phyloP scores from a whole-genome alignment of 2,113 vertebrate genomes.

The Emydura subglobosa region DNA sequence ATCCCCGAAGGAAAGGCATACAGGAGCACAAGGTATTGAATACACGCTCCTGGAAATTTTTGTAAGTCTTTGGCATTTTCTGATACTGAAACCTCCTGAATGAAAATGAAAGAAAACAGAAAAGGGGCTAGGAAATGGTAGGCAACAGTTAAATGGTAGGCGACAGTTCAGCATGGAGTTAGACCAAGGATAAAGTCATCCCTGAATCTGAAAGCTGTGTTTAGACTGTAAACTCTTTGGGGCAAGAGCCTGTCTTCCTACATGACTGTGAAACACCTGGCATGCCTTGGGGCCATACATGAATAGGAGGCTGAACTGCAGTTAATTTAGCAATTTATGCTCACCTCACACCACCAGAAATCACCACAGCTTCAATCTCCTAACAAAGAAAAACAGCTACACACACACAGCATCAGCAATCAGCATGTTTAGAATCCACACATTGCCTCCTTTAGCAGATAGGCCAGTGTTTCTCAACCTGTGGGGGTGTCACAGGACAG shows the following conservation, averaged over 20 bases:
- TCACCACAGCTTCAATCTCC: neutral
- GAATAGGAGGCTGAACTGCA: neutral
- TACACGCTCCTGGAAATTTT: no score
- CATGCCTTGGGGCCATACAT: neutral
- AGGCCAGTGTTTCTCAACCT: neutral
- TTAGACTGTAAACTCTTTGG: neutral
- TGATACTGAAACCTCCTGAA: no score
- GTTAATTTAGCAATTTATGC: neutral
- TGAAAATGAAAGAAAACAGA: no score
- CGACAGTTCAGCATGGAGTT: no score
- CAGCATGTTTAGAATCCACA: neutral
- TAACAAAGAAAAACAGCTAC: neutral
- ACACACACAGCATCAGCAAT: neutral
- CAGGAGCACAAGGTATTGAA: no score
- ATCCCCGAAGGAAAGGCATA: no score
- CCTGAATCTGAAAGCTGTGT: no score
- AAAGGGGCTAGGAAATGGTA: no score
- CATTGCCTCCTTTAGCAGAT: neutral
- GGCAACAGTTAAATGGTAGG: no score
- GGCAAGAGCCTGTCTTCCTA: neutral
- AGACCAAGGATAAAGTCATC: no score
- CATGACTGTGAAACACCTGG: neutral
- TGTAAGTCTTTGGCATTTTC: no score
- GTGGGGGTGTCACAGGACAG: neutral
- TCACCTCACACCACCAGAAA: neutral